Evolutionary conservation across 2,797 vertebrate species (phyloP), one percentile per base, ranked within the genome.

Genomic region (Protosalanx chinensis): DNA sequence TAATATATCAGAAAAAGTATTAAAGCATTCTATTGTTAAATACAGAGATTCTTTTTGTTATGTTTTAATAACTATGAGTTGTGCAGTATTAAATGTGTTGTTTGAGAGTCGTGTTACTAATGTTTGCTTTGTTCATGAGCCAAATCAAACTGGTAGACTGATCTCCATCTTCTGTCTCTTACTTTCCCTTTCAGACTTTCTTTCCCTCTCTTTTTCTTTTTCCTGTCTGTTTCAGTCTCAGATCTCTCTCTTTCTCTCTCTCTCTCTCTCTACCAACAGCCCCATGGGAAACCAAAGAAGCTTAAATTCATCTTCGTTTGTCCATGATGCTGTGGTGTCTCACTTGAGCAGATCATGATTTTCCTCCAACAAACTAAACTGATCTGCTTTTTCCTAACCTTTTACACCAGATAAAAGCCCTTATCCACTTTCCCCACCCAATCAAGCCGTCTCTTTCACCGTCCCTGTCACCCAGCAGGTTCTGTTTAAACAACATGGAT

Each of bases 331-430:
- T 77, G 71, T 70, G 68, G 86, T 87, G 85, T 85, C 81, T 83
- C 81, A 63, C 68, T 72, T 76, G 76, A 84, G 72, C 81, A 88
- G 86, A 88, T 90, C 88, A 86, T 76, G 74, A 76, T 76, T 87
- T 71, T 33, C 63, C 86, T 85, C 78, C 86, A 81, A 89, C 86
- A 89, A 88, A 90, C 84, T 88, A 60, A 74, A 86, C 84, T 86
- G 90, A 91, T 90, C 89, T 88, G 82, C 75, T 88, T 90, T 87
- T 89, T 85, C 77, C 62, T 78, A 88, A 86, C 85, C 64, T 74
- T 90, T 89, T 83, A 89, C 81, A 86, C 82, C 76, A 86, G 84
- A 88, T 90, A 87, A 91, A 88, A 89, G 86, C 84, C 85, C 84
- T 82, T 85, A 87, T 87, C 88, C 87, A 63, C 82, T 80, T 83